These are phyloP conservation scores for Melanostigma gelatinosum DNA, from an alignment of 2,113 vertebrate genomes.

Conservation along the genomic window DNA sequence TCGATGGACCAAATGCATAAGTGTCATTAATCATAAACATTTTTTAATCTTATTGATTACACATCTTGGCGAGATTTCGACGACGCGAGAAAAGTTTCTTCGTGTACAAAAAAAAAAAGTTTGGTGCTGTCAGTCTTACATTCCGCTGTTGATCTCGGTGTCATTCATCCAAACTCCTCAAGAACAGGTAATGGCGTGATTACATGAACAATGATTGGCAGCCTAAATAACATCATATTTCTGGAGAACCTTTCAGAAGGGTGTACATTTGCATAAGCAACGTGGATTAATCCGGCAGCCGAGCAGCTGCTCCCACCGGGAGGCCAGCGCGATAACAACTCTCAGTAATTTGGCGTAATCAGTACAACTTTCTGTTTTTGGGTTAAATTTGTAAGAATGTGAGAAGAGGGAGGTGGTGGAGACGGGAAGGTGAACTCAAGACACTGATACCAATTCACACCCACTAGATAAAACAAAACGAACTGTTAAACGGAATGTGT, in stretches of 20 bases:
- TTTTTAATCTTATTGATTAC: slow-evolving; percentile 15
- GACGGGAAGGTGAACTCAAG: slow-evolving; percentile 15
- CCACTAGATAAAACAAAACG: background rate
- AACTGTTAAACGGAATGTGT: background rate
- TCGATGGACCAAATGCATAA: slow-evolving; percentile 30
- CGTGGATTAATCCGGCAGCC: slow-evolving; percentile 74
- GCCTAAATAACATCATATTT: slow-evolving; percentile 79
- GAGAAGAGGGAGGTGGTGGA: slow-evolving; percentile 26
- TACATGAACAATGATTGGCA: slow-evolving; percentile 83
- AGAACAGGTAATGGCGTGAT: slow-evolving; percentile 66
- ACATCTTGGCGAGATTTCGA: background rate
- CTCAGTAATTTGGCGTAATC: slow-evolving; percentile 83
- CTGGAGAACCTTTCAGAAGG: slow-evolving; percentile 81
- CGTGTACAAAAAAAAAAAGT: background rate
- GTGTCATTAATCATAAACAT: slow-evolving; percentile 4
- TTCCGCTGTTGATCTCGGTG: slow-evolving; percentile 45
- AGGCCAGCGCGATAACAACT: slow-evolving; percentile 68
- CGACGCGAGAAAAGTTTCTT: slow-evolving; percentile 50
- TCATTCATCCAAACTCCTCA: slow-evolving; percentile 70
- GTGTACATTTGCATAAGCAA: slow-evolving; percentile 84
- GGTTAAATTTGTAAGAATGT: slow-evolving; percentile 57
- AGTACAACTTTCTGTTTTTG: slow-evolving; percentile 76
- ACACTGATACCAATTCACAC: background rate
- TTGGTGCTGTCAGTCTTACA: slow-evolving; percentile 37
- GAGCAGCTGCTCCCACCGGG: slow-evolving; percentile 82